phyloP scores from a whole-genome alignment of 1,140 invertebrate species.

The Caenorhabditis brenneri region DNA sequence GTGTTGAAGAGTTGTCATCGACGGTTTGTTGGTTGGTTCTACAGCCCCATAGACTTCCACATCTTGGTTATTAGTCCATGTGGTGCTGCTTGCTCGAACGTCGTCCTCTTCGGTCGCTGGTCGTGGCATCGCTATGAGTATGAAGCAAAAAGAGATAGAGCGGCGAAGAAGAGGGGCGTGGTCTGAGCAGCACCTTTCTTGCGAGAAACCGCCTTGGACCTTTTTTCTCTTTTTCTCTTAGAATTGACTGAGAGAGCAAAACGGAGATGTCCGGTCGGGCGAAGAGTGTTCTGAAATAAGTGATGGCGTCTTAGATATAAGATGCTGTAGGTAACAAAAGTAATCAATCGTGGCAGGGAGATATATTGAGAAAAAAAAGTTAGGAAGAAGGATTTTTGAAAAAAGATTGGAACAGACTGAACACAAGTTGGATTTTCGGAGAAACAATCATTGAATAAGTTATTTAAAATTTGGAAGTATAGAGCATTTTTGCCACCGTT shows the following conservation, averaged over 20 bases:
- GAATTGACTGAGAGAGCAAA: background rate
- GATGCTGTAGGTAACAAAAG: background rate
- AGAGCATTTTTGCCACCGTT: too few relatives aligned
- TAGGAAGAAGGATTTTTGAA: too few relatives aligned
- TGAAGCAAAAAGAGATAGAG: conserved; percentile 18
- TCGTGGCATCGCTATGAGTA: conserved; percentile 18
- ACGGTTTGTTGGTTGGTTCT: background rate
- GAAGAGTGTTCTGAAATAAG: background rate
- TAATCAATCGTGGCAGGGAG: too few relatives aligned
- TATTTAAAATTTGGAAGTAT: too few relatives aligned
- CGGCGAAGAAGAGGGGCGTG: conserved; percentile 9
- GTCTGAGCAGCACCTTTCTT: conserved; percentile 35
- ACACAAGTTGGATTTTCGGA: too few relatives aligned
- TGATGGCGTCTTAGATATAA: background rate
- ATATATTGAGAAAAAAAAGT: background rate
- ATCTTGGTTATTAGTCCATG: conserved; percentile 4
- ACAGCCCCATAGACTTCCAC: conserved; percentile 24
- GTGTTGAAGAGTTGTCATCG: conserved; percentile 34
- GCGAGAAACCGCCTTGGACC: background rate
- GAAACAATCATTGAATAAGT: too few relatives aligned
- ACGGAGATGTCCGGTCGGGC: conserved; percentile 8
- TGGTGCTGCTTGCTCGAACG: conserved; percentile 26
- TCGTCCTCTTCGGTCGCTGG: conserved; percentile 11
- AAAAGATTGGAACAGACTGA: too few relatives aligned
- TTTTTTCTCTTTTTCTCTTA: background rate